Evolutionary conservation across 2,797 vertebrate species (phyloP), one percentile per base, ranked within the genome.

Genomic region (Hoplostethus atlanticus): DNA sequence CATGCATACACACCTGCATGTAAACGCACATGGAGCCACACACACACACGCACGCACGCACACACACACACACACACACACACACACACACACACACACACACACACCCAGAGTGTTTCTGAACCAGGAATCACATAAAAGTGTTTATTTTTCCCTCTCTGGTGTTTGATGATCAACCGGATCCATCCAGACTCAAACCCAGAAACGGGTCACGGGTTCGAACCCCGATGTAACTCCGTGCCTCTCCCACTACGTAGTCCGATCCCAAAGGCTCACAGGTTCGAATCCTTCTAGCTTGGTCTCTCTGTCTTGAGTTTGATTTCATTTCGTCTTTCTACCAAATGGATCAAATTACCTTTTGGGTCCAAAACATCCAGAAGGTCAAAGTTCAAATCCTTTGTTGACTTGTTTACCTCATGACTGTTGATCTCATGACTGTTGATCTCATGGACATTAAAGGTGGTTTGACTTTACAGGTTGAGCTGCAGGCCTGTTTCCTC

Each of bases 131-230:
- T 83, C 73, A 47, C 76, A 84, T 77, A 86, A 91, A 87, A 81
- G 54, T 84, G 88, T 91, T 92, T 88, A 87, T 90, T 90, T 87
- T 89, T 80, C 80, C 72, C 60, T 81, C 64, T 75, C 52, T 51
- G 73, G 68, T 56, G 85, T 91, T 90, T 91, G 88, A 88, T 79
- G 84, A 80, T 76, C 85, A 88, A 89, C 88, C 81, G 81, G 76
- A 87, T 87, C 87, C 89, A 91, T 80, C 83, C 89, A 72, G 81
- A 84, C 58, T 81, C 77, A 76, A 71, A 77, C 79, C 46, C 15
- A 15, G 72, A 79, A 86, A 86, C 86, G 36, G 85, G 86, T 86
- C 79, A 73, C 57, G 21, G 40, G 88, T 76, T 85, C 70, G 57
- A 21, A 79, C 73, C 59, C 38, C 36, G 59, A 61, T 83, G 73